Base-by-base conservation (phyloP, 2,113 vertebrate genomes). In the Callipepla californica region DNA sequence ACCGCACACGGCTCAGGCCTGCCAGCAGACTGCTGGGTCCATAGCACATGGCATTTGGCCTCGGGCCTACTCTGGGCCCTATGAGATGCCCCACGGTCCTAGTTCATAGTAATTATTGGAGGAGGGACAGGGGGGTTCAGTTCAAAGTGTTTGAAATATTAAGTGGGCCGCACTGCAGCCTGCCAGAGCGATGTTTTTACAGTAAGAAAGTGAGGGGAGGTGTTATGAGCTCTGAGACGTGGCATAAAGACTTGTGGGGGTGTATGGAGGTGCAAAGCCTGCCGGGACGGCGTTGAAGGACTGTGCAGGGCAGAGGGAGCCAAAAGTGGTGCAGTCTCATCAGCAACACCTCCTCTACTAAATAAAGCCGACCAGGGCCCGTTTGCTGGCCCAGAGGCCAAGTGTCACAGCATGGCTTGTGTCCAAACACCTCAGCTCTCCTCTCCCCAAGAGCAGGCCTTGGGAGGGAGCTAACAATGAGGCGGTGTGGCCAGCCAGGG, bases 141-240 rank as follows among this genome's bases (percentile, higher is more conserved):
- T 92, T 93, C 77, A 84, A 93, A 67, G 69, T 34, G 73, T 72
- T 91, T 94, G 93, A 90, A 92, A 89, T 92, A 94, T 84, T 80
- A 80, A 90, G 69, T 89, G 74, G 75, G 44, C 69, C 72, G 44
- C 19, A 13, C 62, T 87, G 73, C 74, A 94, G 87, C 34, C 74
- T 96, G 87, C 85, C 95, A 96, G 93, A 84, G 18, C 38, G 47
- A 28, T 95, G 85, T 94, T 96, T 94, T 85, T 67, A 81, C 18
- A 95, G 69, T 20, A 51, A 81, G 47, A 92, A 88, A 34, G 15
- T 22, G 30, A 89, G 67, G 74, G 89, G 86, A 87, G 81, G 70
- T 89, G 93, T 95, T 91, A 79, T 0, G 18, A 94, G 91, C 81
- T 87, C 89, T 87, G 93, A 95, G 87, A 93, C 65, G 84, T 85